These are phyloP conservation scores for Orestias chungarensis DNA, from an alignment of 2,797 vertebrate genomes.

Conservation along the genomic window DNA sequence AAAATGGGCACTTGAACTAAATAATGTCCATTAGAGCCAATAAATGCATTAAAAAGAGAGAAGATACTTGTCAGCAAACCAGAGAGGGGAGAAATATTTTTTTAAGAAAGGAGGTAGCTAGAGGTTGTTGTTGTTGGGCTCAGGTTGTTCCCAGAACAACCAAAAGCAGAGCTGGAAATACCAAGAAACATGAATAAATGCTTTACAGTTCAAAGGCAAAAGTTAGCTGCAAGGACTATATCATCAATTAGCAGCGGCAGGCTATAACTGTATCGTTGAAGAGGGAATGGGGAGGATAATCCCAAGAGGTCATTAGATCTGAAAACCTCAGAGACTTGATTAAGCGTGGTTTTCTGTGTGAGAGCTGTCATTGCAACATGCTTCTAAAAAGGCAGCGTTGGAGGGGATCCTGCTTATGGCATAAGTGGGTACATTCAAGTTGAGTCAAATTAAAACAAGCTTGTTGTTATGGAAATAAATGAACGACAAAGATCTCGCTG, in stretches of 20 bases:
- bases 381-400: neutral
- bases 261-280: neutral
- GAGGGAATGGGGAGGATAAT: neutral
- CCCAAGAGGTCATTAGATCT: neutral
- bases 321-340: constrained; percentile 12
- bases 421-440: neutral
- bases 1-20: constrained; percentile 2
- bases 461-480: neutral
- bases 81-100: constrained; percentile 1
- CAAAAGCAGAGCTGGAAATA: neutral
- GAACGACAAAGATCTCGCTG: neutral
- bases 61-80: neutral
- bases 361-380: neutral
- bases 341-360: neutral
- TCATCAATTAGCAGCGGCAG: constrained; percentile 9
- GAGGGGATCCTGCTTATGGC: neutral
- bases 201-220: neutral
- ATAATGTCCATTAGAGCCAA: neutral
- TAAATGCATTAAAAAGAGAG: neutral
- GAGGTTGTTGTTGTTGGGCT: neutral
- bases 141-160: neutral
- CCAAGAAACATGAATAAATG: neutral
- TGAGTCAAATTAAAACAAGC: neutral
- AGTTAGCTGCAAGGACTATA: neutral
- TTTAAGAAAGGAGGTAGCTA: neutral